Percentiles rank a stretch among this genome's conserved stretches.
Evolutionary conservation across 2,797 vertebrate genomes (phyloP).

Genomic region (Gymnoscopelus microlampas): DNA sequence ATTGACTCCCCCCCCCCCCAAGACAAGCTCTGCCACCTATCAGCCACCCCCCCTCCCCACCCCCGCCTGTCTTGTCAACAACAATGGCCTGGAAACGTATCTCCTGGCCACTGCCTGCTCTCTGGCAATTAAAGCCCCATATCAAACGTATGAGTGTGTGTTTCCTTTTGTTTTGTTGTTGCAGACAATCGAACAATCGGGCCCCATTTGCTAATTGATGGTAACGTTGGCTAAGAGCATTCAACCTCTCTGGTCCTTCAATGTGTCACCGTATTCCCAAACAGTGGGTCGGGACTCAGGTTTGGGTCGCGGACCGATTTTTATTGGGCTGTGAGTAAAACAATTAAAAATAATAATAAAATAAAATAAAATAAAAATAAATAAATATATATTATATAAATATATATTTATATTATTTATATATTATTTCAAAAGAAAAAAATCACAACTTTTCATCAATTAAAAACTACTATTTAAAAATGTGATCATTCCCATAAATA

Average conservation of each 20-base stretch:
- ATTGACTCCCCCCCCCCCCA: constrained; percentile 51
- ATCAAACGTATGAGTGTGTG: constrained; percentile 60
- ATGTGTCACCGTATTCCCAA: constrained; percentile 63
- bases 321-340: constrained; percentile 14
- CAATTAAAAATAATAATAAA: too few relatives aligned
- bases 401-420: too few relatives aligned
- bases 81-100: constrained; percentile 73
- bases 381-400: too few relatives aligned
- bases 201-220: constrained; percentile 92
- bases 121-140: constrained; percentile 58
- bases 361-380: too few relatives aligned
- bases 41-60: constrained; percentile 41
- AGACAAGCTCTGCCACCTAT: background rate
- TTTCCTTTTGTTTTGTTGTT: constrained; percentile 48
- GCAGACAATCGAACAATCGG: constrained; percentile 88
- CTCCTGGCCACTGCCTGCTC: constrained; percentile 52
- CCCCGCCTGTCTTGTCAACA: constrained; percentile 46
- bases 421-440: too few relatives aligned
- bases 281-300: constrained; percentile 79
- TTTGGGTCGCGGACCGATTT: too few relatives aligned
- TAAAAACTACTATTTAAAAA: too few relatives aligned
- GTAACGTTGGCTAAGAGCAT: constrained; percentile 86
- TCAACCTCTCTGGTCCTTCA: constrained; percentile 87
- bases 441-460: too few relatives aligned
- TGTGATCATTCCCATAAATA: too few relatives aligned